phyloP scores from a whole-genome alignment of 2,888 invertebrate genomes.

The Stenolophus ochropezus region DNA sequence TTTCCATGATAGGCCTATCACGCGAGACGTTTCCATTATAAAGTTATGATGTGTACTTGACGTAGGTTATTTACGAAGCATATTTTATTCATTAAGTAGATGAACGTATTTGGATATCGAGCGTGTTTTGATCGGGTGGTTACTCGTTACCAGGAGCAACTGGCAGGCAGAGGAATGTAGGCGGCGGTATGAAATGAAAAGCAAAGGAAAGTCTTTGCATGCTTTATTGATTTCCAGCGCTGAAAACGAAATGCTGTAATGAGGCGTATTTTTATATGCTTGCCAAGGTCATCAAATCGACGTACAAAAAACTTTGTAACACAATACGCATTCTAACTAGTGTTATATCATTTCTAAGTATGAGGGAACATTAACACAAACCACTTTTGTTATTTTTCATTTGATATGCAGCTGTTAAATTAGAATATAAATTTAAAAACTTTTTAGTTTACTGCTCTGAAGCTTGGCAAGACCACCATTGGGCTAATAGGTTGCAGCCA shows the following conservation, averaged over 20 bases:
- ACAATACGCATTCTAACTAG: background rate
- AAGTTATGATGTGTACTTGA: background rate
- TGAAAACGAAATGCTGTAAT: conserved; percentile 33
- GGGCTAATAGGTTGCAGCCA: no score
- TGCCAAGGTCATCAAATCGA: conserved; percentile 19
- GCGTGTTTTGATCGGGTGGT: conserved; percentile 20
- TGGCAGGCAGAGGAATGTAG: background rate
- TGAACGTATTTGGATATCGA: conserved; percentile 19
- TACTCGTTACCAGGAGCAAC: background rate
- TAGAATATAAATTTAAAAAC: no score
- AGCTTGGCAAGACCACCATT: no score
- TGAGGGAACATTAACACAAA: no score
- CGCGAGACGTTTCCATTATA: background rate
- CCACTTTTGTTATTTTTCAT: no score
- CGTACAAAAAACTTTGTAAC: background rate
- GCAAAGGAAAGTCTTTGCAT: conserved; percentile 9
- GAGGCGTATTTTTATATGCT: conserved; percentile 31
- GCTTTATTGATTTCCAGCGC: conserved; percentile 27
- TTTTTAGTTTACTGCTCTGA: no score
- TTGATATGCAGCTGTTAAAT: no score
- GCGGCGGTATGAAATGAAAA: background rate
- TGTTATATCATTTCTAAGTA: background rate
- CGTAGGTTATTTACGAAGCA: background rate
- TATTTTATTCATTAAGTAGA: conserved; percentile 21
- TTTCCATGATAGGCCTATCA: background rate